Evolutionary conservation across 2,113 vertebrate species (phyloP).

Genomic region (Pollachius pollachius): DNA sequence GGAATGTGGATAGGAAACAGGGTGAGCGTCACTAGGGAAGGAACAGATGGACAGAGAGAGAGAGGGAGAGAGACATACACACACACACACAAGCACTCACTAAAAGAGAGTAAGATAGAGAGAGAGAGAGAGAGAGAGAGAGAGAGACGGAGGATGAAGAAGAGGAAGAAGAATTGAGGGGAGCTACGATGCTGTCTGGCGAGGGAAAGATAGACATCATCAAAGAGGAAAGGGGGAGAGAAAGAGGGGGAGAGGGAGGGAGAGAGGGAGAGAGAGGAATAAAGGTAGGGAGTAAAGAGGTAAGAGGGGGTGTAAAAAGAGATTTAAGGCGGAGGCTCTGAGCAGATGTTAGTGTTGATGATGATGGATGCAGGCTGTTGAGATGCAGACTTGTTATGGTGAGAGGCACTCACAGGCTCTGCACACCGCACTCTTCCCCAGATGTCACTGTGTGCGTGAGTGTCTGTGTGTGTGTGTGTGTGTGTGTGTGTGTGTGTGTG

Average conservation of each 20-base stretch:
- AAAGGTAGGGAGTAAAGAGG: conserved; percentile 22
- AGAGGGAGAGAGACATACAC: too few relatives aligned
- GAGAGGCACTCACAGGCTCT: conserved; percentile 67
- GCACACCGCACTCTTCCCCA: conserved; percentile 63
- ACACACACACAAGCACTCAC: too few relatives aligned
- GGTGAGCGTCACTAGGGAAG: too few relatives aligned
- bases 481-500: conserved; percentile 1
- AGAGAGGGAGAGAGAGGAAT: conserved; percentile 15
- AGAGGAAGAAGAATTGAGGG: conserved; percentile 10
- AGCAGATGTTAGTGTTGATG: conserved; percentile 80
- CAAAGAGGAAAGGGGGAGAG: not conserved
- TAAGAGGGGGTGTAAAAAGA: conserved; percentile 49
- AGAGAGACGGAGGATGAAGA: conserved; percentile 1
- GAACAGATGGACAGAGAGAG: too few relatives aligned
- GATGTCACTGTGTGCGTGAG: conserved; percentile 70
- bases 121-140: conserved; percentile 7
- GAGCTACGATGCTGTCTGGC: not conserved
- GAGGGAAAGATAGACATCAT: conserved; percentile 1
- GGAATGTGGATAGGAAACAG: conserved; percentile 25
- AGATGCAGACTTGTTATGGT: conserved; percentile 74
- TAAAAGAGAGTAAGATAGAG: not conserved
- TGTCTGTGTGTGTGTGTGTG: conserved; percentile 35
- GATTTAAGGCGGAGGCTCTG: conserved; percentile 73
- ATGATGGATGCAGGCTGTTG: conserved; percentile 78
- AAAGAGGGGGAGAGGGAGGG: not conserved